Base-by-base conservation (phyloP, 2,888 invertebrate species). In the Smittia aterrima region DNA sequence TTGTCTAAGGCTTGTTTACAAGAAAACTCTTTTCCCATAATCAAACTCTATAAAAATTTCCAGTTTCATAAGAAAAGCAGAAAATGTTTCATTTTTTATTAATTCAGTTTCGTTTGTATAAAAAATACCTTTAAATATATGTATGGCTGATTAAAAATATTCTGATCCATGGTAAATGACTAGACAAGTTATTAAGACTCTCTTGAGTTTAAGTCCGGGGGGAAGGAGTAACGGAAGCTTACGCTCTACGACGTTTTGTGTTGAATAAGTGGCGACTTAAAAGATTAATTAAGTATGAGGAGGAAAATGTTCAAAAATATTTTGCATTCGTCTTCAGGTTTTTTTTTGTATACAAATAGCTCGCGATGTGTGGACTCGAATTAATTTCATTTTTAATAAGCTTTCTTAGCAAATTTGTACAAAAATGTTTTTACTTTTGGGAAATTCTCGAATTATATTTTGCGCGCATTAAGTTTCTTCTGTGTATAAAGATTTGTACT, bases 51-150 rank as follows among this genome's bases (percentile, higher is more conserved):
- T n/a, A n/a, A n/a, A n/a, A n/a, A n/a, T n/a, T n/a, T n/a, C n/a
- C n/a, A n/a, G 47, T 47, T 47, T 47, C 32, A 16, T 47, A 47
- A 47, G 47, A 47, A 38, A 47, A 47, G 47, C 47, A 47, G 47
- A 47, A 47, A 47, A n/a, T 47, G 16, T 47, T 47, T 47, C 47
- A n/a, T 47, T 6, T n/a, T 47, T 47, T 47, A 47, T 47, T 47
- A 47, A 13, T 47, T 47, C 47, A 47, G 1, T 47, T 9, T 47
- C 47, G 47, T 47, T 47, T 47, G 47, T 47, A 47, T 47, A 47
- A 47, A 47, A 47, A 47, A 47, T 47, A 47, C 47, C 47, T 47
- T 47, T 47, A 47, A 47, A 47, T 47, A 47, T 47, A 47, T n/a
- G n/a, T 38, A 38, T n/a, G 47, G 47, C 16, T 47, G 47, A 47